phyloP scores from a whole-genome alignment of 2,797 vertebrate species.

The Botia almorhae region DNA sequence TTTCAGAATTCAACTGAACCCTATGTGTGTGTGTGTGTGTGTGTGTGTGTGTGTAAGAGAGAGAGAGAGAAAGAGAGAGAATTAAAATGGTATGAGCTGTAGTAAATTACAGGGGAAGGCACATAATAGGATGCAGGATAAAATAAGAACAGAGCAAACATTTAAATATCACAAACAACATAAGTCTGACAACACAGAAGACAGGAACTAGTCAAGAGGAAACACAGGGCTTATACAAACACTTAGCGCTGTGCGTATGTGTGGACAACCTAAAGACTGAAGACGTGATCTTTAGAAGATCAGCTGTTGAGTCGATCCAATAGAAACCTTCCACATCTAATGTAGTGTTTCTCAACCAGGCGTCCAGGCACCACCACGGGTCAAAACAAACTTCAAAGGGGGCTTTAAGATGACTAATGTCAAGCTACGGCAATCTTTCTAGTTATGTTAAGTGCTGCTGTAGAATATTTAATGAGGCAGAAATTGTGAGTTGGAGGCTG shows the following conservation, averaged over 20 bases:
- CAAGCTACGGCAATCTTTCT: too few relatives aligned
- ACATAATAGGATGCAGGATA: slow-evolving; percentile 11
- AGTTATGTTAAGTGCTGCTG: too few relatives aligned
- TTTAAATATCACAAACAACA: slow-evolving; percentile 28
- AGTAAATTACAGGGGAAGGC: slow-evolving; percentile 8
- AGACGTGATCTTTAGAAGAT: slow-evolving; percentile 3
- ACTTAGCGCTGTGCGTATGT: background rate
- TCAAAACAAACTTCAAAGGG: too few relatives aligned
- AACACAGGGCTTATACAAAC: slow-evolving; percentile 4
- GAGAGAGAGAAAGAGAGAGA: background rate
- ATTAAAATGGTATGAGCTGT: background rate
- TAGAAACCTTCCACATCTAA: background rate
- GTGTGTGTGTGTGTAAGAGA: background rate
- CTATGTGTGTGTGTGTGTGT: too few relatives aligned
- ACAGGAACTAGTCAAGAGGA: background rate
- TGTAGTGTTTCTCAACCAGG: too few relatives aligned
- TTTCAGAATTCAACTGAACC: too few relatives aligned
- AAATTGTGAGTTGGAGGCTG: too few relatives aligned
- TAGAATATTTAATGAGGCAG: too few relatives aligned
- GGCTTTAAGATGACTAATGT: too few relatives aligned
- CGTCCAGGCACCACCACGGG: too few relatives aligned
- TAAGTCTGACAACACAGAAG: background rate
- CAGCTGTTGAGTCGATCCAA: background rate
- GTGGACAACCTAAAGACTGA: background rate
- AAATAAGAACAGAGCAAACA: slow-evolving; percentile 8